Base-by-base conservation (phyloP, 2,888 invertebrate genomes). In the Autographa pulchrina region DNA sequence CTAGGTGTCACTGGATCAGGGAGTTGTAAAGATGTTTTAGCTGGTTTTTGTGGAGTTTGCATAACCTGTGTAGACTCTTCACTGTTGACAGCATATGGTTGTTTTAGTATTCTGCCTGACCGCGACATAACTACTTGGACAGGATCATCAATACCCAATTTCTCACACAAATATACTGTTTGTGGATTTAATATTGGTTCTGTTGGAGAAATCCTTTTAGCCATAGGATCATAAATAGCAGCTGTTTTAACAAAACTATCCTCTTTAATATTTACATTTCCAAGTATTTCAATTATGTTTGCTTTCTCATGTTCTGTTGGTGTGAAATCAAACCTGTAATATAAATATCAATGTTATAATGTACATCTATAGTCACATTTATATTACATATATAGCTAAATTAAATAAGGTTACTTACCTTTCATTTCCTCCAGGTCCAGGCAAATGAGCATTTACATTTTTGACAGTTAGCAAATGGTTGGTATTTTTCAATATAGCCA, bases 381-480 rank as follows among this genome's bases (percentile, higher is more conserved):
- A 18, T 14, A 11, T 43, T 41, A n/a, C 0, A 20, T 7, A 13
- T 13, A 13, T 25, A 13, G 14, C n/a, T n/a, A 62, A 31, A 38
- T 8, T 60, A 56, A 60, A 54, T 32, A 11, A 61, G 56, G 70
- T n/a, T 72, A 77, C 82, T 86, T 90, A 97, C 96, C 98, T 97
- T 85, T 97, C 97, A 81, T 94, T 94, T 32, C 96, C 96, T 52
- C 97, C 97, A 52, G 97, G 97, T 11, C 98, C 98, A 0, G 99
- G 99, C 97, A 99, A 97, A 88, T 98, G 98, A 83, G 97, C 96
- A 61, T 96, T 96, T 13, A 96, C 90, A 86, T 95, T 97, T 87
- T 97, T 97, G 0, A 98, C 97, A 87, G 97, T 98, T 59, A 98
- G 92, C 62, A 99, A 96, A 94, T 99, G 98, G 95, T 99, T 98